A percentile compares a stretch with the other conserved stretches of the same genome.
These are phyloP conservation scores for Uloborus plumipes DNA, from an alignment of 2,888 invertebrate genomes.

Conservation along the genomic window DNA sequence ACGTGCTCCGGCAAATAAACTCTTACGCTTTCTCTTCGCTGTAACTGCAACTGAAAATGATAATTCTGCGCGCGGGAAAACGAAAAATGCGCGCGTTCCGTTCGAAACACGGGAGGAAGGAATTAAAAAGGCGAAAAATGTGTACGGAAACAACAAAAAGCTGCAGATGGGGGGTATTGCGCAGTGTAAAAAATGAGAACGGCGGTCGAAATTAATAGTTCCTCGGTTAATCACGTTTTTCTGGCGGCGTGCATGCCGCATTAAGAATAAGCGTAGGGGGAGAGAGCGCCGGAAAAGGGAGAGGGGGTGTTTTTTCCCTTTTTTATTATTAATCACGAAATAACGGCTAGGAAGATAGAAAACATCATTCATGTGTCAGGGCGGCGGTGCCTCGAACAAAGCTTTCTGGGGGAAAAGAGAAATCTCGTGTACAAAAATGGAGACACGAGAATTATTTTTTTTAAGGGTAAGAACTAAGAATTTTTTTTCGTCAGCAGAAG, in stretches of 20 bases:
- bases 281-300: constrained; percentile 28
- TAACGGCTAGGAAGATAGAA: constrained; percentile 52
- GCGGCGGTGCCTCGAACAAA: too few relatives aligned
- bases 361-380: constrained; percentile 38
- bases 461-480: too few relatives aligned
- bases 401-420: too few relatives aligned
- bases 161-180: constrained; percentile 7
- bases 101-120: constrained; percentile 6
- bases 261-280: constrained; percentile 20
- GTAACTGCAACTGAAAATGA: constrained; percentile 10
- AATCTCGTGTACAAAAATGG: too few relatives aligned
- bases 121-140: constrained; percentile 61
- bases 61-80: constrained; percentile 6
- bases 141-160: constrained; percentile 13
- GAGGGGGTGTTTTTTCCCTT: constrained; percentile 10
- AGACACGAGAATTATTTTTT: too few relatives aligned
- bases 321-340: constrained; percentile 61
- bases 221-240: constrained; percentile 59
- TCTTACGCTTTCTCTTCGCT: neutral
- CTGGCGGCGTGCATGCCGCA: constrained; percentile 50
- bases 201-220: constrained; percentile 57
- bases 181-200: constrained; percentile 54
- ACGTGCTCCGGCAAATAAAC: neutral
- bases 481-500: too few relatives aligned
- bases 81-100: constrained; percentile 10